phyloP scores from a whole-genome alignment of 1,140 invertebrate species.

The Drosophila tristis region DNA sequence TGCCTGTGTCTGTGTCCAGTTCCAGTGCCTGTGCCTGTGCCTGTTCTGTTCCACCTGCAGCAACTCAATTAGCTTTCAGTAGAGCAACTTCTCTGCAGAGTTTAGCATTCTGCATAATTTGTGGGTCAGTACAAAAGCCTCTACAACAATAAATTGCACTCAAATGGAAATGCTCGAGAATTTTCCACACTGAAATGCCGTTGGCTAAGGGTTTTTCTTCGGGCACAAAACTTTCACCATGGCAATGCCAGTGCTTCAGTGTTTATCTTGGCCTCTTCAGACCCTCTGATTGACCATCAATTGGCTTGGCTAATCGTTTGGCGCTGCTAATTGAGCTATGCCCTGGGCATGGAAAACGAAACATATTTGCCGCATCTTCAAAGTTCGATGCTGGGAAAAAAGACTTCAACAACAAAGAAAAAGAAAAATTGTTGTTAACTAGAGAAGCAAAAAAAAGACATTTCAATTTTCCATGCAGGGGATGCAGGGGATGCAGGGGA shows the following conservation, averaged over 20 bases:
- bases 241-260: neutral
- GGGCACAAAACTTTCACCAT: too few species aligned
- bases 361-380: neutral
- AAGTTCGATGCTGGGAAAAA: neutral
- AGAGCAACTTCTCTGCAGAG: conserved; percentile 8
- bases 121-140: conserved; percentile 52
- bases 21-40: neutral
- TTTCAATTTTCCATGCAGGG: conserved; percentile 40
- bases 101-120: conserved; percentile 71
- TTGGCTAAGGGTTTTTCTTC: too few species aligned
- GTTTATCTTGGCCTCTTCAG: conserved; percentile 17
- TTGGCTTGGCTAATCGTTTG: conserved; percentile 24
- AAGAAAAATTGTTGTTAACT: neutral
- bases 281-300: conserved; percentile 12
- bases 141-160: conserved; percentile 63
- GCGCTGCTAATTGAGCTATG: conserved; percentile 24
- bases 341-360: neutral
- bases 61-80: conserved; percentile 70
- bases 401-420: neutral
- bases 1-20: too few species aligned
- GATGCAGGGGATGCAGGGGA: conserved; percentile 13
- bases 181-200: conserved; percentile 6
- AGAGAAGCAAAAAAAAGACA: conserved; percentile 6
- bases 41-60: conserved; percentile 38
- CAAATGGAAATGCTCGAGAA: conserved; percentile 59